Percentiles rank a stretch among this genome's conserved stretches.
phyloP scores from a whole-genome alignment of 2,888 invertebrate species.

The Actias luna region DNA sequence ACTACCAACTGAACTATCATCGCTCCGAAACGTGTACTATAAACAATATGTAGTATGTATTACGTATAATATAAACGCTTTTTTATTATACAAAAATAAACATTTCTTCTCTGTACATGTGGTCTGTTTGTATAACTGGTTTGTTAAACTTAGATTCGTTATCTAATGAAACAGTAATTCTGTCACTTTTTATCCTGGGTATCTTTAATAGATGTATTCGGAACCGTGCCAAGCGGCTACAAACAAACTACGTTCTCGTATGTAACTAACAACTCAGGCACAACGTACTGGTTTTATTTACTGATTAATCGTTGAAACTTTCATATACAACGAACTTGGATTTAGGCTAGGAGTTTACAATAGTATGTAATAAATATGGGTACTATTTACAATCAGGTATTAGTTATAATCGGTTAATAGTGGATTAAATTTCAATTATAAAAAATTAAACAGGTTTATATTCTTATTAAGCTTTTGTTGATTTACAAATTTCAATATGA shows the following conservation, averaged over 20 bases:
- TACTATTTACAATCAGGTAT: background rate
- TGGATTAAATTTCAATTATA: no score
- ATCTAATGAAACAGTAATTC: background rate
- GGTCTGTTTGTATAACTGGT: background rate
- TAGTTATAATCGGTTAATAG: no score
- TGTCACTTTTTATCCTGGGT: background rate
- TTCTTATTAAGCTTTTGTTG: no score
- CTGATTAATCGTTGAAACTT: background rate
- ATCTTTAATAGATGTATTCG: background rate
- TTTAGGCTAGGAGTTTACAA: background rate
- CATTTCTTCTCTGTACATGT: no score
- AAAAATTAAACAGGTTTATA: no score
- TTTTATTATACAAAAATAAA: no score
- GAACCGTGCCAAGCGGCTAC: background rate
- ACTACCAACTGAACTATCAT: no score
- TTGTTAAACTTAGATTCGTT: background rate
- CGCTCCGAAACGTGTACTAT: no score
- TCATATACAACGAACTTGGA: background rate
- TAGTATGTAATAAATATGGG: background rate
- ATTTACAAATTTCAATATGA: no score
- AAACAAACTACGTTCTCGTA: background rate
- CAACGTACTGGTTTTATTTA: background rate
- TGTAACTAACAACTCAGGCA: background rate
- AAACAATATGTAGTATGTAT: no score
- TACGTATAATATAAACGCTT: no score